Percentiles rank a stretch among this genome's conserved stretches.
phyloP scores from a whole-genome alignment of 2,113 vertebrate species.

The Grantiella picta region DNA sequence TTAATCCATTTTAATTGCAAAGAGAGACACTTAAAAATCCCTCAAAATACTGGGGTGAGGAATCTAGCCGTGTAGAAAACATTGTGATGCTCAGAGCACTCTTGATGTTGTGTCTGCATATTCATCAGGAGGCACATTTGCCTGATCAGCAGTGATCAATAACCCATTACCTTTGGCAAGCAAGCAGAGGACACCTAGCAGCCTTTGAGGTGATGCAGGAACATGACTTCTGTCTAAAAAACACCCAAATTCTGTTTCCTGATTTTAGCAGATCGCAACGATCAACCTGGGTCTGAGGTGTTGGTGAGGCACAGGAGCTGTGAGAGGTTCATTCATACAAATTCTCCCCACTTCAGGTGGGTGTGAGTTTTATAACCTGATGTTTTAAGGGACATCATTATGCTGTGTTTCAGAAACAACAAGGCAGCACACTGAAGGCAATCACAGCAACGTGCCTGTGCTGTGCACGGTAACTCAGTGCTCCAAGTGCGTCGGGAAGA shows the following conservation, averaged over 20 bases:
- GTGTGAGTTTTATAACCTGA: not conserved
- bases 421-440: not conserved
- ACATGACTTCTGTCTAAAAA: not conserved
- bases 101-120: not conserved
- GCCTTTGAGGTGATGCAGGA: not conserved
- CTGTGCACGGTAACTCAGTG: not conserved
- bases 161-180: not conserved
- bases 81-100: not conserved
- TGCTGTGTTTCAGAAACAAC: not conserved
- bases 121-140: not conserved
- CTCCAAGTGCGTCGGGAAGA: not conserved
- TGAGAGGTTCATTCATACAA: not conserved
- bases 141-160: not conserved
- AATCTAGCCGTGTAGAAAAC: not conserved
- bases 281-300: not conserved
- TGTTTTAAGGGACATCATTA: not conserved
- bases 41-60: not conserved
- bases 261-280: not conserved
- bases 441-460: not conserved
- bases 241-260: not conserved
- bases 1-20: not conserved
- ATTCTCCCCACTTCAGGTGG: not conserved
- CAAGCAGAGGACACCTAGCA: fast-evolving
- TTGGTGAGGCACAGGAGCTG: not conserved
- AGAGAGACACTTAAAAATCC: not conserved